phyloP scores from a whole-genome alignment of 2,888 invertebrate species.

The Drosophila nr. perissopoda region DNA sequence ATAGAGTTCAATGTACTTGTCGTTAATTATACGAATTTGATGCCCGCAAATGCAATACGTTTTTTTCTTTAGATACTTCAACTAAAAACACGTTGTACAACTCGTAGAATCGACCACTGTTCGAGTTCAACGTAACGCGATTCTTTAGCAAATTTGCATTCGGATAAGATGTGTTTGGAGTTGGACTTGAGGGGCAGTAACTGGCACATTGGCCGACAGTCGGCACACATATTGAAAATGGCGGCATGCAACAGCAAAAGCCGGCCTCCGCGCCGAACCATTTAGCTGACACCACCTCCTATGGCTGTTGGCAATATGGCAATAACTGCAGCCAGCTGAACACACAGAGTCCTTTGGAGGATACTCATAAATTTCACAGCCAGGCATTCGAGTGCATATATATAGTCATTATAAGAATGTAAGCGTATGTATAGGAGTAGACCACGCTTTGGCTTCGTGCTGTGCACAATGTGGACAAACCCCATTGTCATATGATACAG shows the following conservation, averaged over 20 bases:
- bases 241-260: conserved; percentile 50
- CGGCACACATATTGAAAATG: conserved; percentile 50
- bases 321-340: conserved; percentile 34
- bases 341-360: conserved; percentile 36
- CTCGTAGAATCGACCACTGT: conserved; percentile 28
- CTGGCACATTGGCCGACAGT: conserved; percentile 59
- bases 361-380: conserved; percentile 59
- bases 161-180: conserved; percentile 32
- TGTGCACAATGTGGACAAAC: conserved; percentile 29
- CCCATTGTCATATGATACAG: conserved; percentile 42
- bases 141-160: conserved; percentile 53
- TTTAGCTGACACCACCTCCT: conserved; percentile 44
- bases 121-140: conserved; percentile 53
- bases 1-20: conserved; percentile 65
- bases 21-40: conserved; percentile 58
- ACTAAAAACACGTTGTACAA: conserved; percentile 15
- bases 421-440: conserved; percentile 6
- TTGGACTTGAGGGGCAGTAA: conserved; percentile 9
- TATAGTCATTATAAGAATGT: conserved; percentile 29
- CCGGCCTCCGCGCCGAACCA: conserved; percentile 9
- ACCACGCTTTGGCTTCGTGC: conserved; percentile 40
- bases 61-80: conserved; percentile 19
- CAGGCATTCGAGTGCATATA: conserved; percentile 22
- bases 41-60: conserved; percentile 9
- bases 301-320: conserved; percentile 18